Base-by-base conservation (phyloP, 2,797 vertebrate species). In the Cynopterus sphinx region DNA sequence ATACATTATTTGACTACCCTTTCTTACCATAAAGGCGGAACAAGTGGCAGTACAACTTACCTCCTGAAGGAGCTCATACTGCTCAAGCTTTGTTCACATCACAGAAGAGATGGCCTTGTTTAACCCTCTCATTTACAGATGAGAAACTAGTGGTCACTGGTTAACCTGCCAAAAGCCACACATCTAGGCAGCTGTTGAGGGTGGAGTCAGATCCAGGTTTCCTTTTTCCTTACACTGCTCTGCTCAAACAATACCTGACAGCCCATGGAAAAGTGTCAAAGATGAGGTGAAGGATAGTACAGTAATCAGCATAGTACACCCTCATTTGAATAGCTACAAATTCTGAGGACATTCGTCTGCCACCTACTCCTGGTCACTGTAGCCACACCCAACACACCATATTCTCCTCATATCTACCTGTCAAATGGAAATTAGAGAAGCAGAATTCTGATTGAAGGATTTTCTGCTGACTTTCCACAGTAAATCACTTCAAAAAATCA, bases 401-500 rank as follows among this genome's bases (percentile, higher is more conserved):
- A 43, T 36, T 5, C 36, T 55, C 65, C 31, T 1, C 2, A 31
- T 26, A 55, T 33, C 24, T 67, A 59, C 46, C 33, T 68, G 16
- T 19, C 49, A 63, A 68, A 61, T 1, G n/a, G 36, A 89, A 84
- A 43, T 28, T 9, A 89, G 53, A 88, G 43, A n/a, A 75, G 17
- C 31, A 5, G 36, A 87, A 43, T 53, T 77, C 89, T 26, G n/a
- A 94, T 46, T 11, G 33, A n/a, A 93, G 43, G 26, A 53, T 59
- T 49, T 59, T 68, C 83, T 91, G 91, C 31, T 53, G 51, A 70
- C 43, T 81, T 84, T 87, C 28, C 36, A 93, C 10, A 61, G 41
- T 12, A 70, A 92, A 90, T 67, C 41, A 39, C 70, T 65, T 41
- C 41, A 39, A 86, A 93, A 95, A 95, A 84, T 82, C 89, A 78